Evolutionary conservation across 2,797 vertebrate species (phyloP).

Genomic region (Florisuga fusca): DNA sequence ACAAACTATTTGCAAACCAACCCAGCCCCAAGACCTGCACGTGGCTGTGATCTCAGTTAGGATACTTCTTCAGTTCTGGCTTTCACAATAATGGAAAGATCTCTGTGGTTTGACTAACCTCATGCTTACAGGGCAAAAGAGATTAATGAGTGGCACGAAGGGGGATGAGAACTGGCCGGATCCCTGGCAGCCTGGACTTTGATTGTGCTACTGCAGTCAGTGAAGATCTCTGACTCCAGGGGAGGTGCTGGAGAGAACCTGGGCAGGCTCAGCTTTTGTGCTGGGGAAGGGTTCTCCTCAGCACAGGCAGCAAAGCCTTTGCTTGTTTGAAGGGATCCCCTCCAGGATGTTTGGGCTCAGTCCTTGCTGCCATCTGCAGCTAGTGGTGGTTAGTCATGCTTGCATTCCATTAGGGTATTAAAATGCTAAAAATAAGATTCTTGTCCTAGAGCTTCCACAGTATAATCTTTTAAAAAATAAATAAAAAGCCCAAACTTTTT

Average conservation of each 20-base stretch:
- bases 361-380: not conserved
- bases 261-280: not conserved
- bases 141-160: not conserved
- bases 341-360: not conserved
- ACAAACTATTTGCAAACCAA: not conserved
- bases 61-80: not conserved
- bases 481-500: not conserved
- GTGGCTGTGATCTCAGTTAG: not conserved
- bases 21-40: not conserved
- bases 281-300: not conserved
- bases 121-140: not conserved
- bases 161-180: not conserved
- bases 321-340: not conserved
- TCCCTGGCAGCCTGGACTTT: not conserved
- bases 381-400: not conserved
- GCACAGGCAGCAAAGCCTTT: not conserved
- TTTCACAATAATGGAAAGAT: not conserved
- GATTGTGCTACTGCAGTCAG: not conserved
- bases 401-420: not conserved
- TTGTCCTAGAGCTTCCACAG: not conserved
- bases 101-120: not conserved
- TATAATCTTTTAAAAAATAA: not conserved
- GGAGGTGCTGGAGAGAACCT: not conserved
- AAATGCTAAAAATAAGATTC: not conserved
- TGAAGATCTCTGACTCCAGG: not conserved